Percentiles rank a stretch among this genome's conserved stretches.
Conservation (phyloP, 1,140 invertebrate species). For the Bombus waltoni region DNA sequence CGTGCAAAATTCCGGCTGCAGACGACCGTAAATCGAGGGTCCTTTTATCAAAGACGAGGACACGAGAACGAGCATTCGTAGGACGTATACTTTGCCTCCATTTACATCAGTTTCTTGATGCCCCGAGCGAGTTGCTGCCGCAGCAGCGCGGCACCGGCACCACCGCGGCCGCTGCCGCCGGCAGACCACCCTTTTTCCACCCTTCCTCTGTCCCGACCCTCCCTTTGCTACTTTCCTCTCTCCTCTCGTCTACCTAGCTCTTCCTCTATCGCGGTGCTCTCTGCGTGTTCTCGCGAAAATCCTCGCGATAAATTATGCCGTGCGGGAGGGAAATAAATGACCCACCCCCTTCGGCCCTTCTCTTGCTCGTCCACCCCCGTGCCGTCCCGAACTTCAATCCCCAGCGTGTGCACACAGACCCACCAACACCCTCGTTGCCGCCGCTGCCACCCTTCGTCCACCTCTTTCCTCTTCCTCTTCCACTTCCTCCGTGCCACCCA, state of each 20-base stretch:
- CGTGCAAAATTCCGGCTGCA: constrained; percentile 32
- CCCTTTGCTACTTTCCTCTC: constrained; percentile 59
- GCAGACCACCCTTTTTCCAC: constrained; percentile 60
- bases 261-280: constrained; percentile 69
- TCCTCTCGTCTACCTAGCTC: constrained; percentile 60
- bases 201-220: constrained; percentile 47
- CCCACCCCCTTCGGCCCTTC: constrained; percentile 79
- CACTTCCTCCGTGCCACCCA: constrained; percentile 60
- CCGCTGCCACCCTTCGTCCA: constrained; percentile 55
- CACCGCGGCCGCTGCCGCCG: constrained; percentile 21
- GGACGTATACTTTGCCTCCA: constrained; percentile 64
- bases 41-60: constrained; percentile 58
- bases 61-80: constrained; percentile 57
- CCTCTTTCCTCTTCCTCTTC: constrained; percentile 71
- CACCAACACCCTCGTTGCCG: constrained; percentile 67
- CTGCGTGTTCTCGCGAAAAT: constrained; percentile 83
- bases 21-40: constrained; percentile 48
- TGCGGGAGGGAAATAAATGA: constrained; percentile 82
- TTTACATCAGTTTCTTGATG: constrained; percentile 71
- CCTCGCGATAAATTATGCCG: constrained; percentile 83
- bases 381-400: constrained; percentile 71
- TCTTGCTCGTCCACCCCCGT: constrained; percentile 60
- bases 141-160: constrained; percentile 51
- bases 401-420: constrained; percentile 70
- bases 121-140: constrained; percentile 64